These are phyloP conservation scores for Vulpes vulpes DNA, from an alignment of 2,113 vertebrate genomes.

Conservation along the genomic window DNA sequence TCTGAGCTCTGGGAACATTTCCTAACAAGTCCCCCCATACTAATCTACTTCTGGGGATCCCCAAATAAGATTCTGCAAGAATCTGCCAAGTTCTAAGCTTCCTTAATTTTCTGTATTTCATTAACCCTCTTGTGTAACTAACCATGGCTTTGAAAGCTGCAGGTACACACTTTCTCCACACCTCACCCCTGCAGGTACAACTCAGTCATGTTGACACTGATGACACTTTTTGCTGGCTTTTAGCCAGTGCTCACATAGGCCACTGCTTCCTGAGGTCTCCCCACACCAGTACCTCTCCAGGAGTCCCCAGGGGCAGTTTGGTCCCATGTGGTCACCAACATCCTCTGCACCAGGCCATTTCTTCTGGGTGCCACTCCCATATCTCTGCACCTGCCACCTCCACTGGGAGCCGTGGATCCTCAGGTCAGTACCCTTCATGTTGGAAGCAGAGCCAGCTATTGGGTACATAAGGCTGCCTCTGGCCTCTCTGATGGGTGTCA, in stretches of 20 bases:
- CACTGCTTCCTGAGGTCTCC: not conserved
- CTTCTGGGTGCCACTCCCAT: not conserved
- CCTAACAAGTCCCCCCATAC: not conserved
- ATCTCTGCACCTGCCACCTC: not conserved
- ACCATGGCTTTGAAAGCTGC: not conserved
- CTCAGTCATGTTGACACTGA: not conserved
- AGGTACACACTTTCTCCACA: not conserved
- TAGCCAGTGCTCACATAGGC: not conserved
- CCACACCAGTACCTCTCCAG: not conserved
- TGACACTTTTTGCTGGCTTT: not conserved
- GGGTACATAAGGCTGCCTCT: not conserved
- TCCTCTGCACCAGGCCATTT: not conserved
- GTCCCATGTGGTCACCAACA: not conserved
- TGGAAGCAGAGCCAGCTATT: not conserved
- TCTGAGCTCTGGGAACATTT: not conserved
- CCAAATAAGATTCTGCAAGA: not conserved
- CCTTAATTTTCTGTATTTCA: not conserved
- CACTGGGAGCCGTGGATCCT: accelerated
- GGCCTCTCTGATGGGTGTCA: too few relatives aligned
- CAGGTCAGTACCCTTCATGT: accelerated
- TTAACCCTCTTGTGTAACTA: not conserved
- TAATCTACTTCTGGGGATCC: not conserved
- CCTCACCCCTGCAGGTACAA: not conserved
- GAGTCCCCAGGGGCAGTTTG: not conserved
- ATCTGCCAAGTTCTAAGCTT: not conserved